Base-by-base conservation (phyloP, 2,888 invertebrate genomes). In the Plebejus melissa region DNA sequence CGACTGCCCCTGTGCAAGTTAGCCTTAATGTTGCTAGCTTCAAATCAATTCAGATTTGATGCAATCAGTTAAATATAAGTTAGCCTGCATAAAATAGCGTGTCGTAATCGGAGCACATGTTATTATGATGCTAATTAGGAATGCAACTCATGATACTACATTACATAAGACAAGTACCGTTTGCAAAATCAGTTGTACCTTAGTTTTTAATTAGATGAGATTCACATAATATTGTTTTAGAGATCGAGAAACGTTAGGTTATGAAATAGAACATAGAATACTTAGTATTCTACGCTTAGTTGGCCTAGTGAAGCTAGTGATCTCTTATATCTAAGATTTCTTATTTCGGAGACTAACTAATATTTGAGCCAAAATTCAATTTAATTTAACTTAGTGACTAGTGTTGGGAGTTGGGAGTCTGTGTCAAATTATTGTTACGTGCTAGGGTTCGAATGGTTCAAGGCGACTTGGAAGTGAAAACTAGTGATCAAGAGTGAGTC, bases 71-170 rank as follows among this genome's bases (percentile, higher is more conserved):
- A 72, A 50, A 72, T 50, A 72, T 72, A 50, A 72, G 22, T 72
- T 28, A 9, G 28, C 50, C 46, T 71, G 54, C 28, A 72, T 72
- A 32, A 72, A 72, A 72, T 50, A 3, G 46, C 5, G 50, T 72
- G 50, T 54, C 72, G 50, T 72, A 72, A 72, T 72, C 72, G 32
- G 72, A 72, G 54, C 72, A 72, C 72, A 72, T 72, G 54, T 50
- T 71, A 72, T 72, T 72, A 72, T 70, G 70, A 70, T 72, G 72
- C 72, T 72, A 72, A 72, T 71, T 71, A 71, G 22, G 54, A 72
- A 72, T 72, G 54, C 72, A 54, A 72, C 16, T 72, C 72, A 54
- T 32, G 54, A 72, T 50, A 50, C 54, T 32, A 28, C 22, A 70
- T 70, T 71, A 32, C 50, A 50, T 32, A 71, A 54, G 54, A 32